phyloP scores from a whole-genome alignment of 92 coral and sea anemone species.

The Epizoanthus illoricatus region DNA sequence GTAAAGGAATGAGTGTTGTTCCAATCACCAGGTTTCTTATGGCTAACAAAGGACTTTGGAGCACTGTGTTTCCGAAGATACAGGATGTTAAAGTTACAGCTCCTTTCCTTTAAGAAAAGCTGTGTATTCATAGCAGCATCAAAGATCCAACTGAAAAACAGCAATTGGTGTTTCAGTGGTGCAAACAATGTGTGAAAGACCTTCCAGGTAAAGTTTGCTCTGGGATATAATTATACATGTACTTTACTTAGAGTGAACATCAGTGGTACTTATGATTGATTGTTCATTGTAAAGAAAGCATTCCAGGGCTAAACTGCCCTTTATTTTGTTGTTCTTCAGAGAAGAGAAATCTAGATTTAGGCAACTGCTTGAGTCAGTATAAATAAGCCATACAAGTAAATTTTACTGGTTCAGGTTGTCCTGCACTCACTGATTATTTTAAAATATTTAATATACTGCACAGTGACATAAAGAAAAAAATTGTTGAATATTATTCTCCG shows the following conservation, averaged over 20 bases:
- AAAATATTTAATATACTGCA: too few species aligned
- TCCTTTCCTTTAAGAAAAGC: background rate
- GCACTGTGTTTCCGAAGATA: background rate
- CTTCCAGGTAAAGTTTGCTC: slow-evolving; percentile 4
- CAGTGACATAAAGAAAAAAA: too few species aligned
- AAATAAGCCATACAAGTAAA: too few species aligned
- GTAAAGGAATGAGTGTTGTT: background rate
- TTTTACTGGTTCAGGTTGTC: too few species aligned
- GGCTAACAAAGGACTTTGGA: background rate
- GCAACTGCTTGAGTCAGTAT: too few species aligned
- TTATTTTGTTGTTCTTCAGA: too few species aligned
- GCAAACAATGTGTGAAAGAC: background rate
- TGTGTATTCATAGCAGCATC: background rate
- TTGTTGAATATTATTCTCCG: too few species aligned
- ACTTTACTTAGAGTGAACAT: background rate
- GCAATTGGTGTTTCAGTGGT: background rate
- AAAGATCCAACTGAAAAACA: background rate
- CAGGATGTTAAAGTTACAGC: background rate
- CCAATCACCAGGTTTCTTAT: background rate
- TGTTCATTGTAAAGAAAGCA: background rate
- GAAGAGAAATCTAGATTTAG: too few species aligned
- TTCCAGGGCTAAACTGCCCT: too few species aligned
- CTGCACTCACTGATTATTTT: too few species aligned
- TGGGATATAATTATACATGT: background rate
- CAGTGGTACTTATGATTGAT: background rate